Percentiles rank a stretch among this genome's conserved stretches.
Conservation (phyloP, 2,113 vertebrate species). For the Chamaea fasciata region DNA sequence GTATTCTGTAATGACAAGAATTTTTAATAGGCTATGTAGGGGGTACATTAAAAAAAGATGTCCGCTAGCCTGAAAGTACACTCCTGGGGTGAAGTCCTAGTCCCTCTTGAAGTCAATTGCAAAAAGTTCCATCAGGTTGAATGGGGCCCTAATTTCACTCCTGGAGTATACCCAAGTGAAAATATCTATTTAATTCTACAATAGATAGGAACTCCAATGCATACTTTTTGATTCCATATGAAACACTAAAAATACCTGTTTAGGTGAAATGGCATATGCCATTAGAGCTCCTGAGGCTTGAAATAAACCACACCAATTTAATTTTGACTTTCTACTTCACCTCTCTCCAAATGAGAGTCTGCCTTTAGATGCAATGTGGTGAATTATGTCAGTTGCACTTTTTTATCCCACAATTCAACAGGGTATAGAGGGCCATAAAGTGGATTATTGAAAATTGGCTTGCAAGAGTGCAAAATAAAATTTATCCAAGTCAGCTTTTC, state of each 20-base stretch:
- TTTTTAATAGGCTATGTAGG: constrained; percentile 55
- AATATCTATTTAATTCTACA: constrained; percentile 30
- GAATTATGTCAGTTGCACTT: constrained; percentile 15
- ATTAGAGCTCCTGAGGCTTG: neutral
- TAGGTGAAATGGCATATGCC: neutral
- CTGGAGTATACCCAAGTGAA: constrained; percentile 2
- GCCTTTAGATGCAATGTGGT: neutral
- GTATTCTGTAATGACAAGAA: constrained; percentile 54
- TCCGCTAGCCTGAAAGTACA: constrained; percentile 32
- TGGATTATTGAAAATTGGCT: constrained; percentile 11
- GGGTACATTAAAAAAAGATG: constrained; percentile 56
- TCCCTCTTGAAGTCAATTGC: constrained; percentile 20
- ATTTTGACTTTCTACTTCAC: constrained; percentile 4
- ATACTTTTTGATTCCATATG: neutral
- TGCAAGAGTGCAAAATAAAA: constrained; percentile 35
- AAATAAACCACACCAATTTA: constrained; percentile 38
- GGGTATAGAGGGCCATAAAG: neutral
- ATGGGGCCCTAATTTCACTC: constrained; percentile 17
- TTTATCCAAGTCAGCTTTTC: neutral
- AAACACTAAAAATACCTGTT: constrained; percentile 25
- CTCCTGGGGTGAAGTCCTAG: constrained; percentile 35
- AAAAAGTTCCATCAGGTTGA: constrained; percentile 37
- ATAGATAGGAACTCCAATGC: neutral
- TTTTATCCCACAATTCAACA: constrained; percentile 16
- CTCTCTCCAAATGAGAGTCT: neutral